Base-by-base conservation (phyloP, 2,888 invertebrate genomes). In the Euplexia lucipara region DNA sequence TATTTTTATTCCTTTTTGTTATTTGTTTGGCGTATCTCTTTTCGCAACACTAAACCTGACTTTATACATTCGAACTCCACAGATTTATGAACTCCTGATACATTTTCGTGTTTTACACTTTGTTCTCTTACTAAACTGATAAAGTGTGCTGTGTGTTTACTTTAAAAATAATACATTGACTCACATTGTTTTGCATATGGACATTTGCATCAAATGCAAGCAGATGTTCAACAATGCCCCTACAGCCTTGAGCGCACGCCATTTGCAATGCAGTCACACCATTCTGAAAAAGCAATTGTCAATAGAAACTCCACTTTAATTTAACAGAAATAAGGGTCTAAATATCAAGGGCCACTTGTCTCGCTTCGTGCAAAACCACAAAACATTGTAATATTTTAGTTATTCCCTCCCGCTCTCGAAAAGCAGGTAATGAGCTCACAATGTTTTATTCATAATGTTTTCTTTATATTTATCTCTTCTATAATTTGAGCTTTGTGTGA, bases 221-320 rank as follows among this genome's bases (percentile, higher is more conserved):
- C 73, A 97, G 92, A 79, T 96, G 95, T 78, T 97, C 97, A 47
- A 96, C 96, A 82, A 97, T 97, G 39, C 97, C 97, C 39, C 96
- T 94, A 86, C 97, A 97, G 34, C 97, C 97, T 82, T 97, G 96
- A 68, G 96, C 96, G 79, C 97, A 96, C 16, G 97, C 97, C 86
- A 97, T 96, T 86, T 97, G 97, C 67, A 97, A 91, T 0, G 97
- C 96, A 4, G 97, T 97, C 78, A 96, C 96, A 18, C 97, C 97
- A 87, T 96, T 96, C 97, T 97, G 92, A 22, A 76, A 58, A 71
- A 68, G 34, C 70, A 75, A 59, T 35, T 30, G 30, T 7, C 32
- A 37, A 1, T 58, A 12, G 39, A 75, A 53, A 42, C 18, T 75
- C n/a, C 47, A 56, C 47, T 62, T 61, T 56, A 61, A 8, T 0